Conservation (phyloP, 35 echinoderm and acorn worm genomes). For the Diadema setosum region DNA sequence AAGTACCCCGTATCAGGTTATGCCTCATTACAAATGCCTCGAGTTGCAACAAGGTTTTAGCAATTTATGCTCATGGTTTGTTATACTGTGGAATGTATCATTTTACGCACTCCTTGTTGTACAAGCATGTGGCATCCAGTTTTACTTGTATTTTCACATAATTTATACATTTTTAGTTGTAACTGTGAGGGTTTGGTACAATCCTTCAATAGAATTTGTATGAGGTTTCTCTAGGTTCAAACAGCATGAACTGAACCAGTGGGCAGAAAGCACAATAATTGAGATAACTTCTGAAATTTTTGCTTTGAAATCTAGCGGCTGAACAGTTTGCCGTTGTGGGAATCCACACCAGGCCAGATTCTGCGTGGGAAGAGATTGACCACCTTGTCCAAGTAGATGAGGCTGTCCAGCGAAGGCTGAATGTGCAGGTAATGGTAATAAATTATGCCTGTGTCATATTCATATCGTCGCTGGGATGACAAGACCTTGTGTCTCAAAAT, state of each 20-base stretch:
- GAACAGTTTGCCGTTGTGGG: constrained; percentile 59
- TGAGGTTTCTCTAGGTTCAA: not conserved
- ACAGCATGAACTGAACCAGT: not conserved
- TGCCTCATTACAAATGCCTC: no score
- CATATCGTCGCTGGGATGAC: no score
- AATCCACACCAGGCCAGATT: constrained; percentile 52
- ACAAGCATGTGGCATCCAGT: no score
- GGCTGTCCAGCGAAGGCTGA: not conserved
- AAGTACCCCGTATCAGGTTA: no score
- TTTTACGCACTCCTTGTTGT: no score
- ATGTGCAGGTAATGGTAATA: not conserved
- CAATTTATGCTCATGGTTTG: no score
- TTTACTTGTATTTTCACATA: no score
- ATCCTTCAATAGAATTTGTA: not conserved
- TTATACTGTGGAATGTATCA: no score
- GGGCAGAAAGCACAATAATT: not conserved
- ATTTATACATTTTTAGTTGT: no score
- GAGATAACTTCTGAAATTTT: not conserved
- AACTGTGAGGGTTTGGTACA: not conserved
- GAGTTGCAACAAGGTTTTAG: no score
- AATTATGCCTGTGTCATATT: not conserved
- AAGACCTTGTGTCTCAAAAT: no score
- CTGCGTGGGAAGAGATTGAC: constrained; percentile 48
- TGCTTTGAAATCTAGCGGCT: not conserved
- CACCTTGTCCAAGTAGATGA: constrained; percentile 48